Evolutionary conservation across 2,113 vertebrate genomes (phyloP).

Genomic region (Rhabdornis inornatus): DNA sequence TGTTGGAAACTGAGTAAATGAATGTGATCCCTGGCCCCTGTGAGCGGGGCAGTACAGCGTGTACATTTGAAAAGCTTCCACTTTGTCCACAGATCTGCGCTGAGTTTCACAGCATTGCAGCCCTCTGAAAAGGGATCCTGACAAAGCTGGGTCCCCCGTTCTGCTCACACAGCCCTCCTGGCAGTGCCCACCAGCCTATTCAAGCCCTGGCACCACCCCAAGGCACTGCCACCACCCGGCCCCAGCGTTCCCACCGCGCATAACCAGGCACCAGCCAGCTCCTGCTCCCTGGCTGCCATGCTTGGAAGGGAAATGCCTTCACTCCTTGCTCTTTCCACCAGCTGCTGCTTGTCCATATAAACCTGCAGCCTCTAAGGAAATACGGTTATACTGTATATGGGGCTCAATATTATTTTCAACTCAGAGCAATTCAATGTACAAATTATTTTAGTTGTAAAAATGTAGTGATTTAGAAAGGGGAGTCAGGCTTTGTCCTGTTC

Average conservation of each 20-base stretch:
- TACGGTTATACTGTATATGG: rapidly evolving
- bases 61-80: conserved; percentile 38
- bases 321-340: not conserved
- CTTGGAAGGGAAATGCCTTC: not conserved
- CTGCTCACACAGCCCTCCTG: not conserved
- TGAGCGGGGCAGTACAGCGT: not conserved
- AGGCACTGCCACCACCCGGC: not conserved
- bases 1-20: conserved; percentile 2
- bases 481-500: not conserved
- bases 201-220: not conserved
- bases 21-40: not conserved
- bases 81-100: not conserved
- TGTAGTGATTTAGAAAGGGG: not conserved
- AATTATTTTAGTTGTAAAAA: not conserved
- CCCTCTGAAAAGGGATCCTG: conserved; percentile 20
- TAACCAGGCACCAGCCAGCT: not conserved
- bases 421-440: not conserved
- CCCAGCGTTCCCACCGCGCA: rapidly evolving
- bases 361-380: not conserved
- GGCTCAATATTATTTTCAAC: not conserved
- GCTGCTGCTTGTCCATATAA: not conserved
- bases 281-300: not conserved
- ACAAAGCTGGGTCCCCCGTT: conserved; percentile 15
- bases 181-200: not conserved
- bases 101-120: not conserved